These are phyloP conservation scores for Tridacna crocea DNA, from an alignment of 2,888 invertebrate species.

Conservation along the genomic window DNA sequence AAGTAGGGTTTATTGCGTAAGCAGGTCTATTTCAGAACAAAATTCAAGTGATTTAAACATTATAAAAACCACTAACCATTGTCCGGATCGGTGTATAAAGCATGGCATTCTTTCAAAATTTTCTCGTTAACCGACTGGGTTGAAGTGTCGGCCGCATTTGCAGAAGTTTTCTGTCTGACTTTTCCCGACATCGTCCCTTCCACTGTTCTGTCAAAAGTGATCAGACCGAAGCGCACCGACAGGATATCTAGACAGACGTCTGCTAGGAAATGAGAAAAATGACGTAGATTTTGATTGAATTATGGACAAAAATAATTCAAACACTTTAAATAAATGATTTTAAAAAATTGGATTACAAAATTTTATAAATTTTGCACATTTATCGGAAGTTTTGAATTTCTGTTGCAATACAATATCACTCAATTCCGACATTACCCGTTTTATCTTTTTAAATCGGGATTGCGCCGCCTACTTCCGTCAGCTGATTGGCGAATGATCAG, in stretches of 20 bases:
- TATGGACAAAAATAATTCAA: neutral
- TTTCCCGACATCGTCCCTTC: slow-evolving; percentile 82
- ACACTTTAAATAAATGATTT: neutral
- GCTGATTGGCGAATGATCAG: slow-evolving; percentile 78
- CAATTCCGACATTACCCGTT: slow-evolving; percentile 39
- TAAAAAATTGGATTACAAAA: too few species aligned
- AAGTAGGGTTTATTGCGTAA: slow-evolving; percentile 36
- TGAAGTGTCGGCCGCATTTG: slow-evolving; percentile 83
- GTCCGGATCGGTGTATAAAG: slow-evolving; percentile 85
- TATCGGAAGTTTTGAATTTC: too few species aligned
- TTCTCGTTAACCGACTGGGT: slow-evolving; percentile 85
- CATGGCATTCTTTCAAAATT: slow-evolving; percentile 86
- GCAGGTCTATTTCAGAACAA: slow-evolving; percentile 1
- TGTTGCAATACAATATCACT: neutral
- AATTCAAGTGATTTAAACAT: slow-evolving; percentile 12
- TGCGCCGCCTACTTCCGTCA: slow-evolving; percentile 81
- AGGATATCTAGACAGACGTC: slow-evolving; percentile 13
- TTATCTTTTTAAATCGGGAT: slow-evolving; percentile 18
- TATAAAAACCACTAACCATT: slow-evolving; percentile 82
- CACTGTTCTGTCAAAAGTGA: slow-evolving; percentile 69
- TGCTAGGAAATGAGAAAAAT: neutral
- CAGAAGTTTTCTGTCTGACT: slow-evolving; percentile 81
- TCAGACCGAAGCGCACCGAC: slow-evolving; percentile 45
- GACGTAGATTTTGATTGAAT: neutral
- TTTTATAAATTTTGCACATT: too few species aligned